A percentile compares a stretch with the other conserved stretches of the same genome.
phyloP scores from a whole-genome alignment of 2,797 vertebrate genomes.

The Peromyscus melanophrys region DNA sequence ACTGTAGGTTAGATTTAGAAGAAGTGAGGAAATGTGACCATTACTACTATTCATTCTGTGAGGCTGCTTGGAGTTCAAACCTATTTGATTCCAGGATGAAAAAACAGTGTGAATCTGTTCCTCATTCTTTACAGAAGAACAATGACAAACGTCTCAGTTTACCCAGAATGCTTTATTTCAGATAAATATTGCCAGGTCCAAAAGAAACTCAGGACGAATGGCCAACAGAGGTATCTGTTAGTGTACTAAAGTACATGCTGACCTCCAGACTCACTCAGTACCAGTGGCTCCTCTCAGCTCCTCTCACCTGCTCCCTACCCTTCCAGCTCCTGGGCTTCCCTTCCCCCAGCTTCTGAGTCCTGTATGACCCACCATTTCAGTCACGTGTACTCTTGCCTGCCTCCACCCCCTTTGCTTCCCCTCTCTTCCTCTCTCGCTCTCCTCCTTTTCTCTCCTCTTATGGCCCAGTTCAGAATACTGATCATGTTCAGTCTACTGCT shows the following conservation, averaged over 20 bases:
- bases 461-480: background rate
- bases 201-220: background rate
- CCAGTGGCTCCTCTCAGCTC: background rate
- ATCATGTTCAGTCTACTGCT: background rate
- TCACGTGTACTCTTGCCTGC: background rate
- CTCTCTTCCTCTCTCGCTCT: background rate
- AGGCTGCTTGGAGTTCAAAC: slow-evolving; percentile 43
- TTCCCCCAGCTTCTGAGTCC: background rate
- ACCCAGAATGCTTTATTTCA: slow-evolving; percentile 4
- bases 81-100: background rate
- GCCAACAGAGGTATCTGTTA: too few relatives aligned
- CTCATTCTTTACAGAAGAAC: background rate
- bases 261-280: background rate
- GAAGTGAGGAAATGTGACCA: background rate
- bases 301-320: background rate
- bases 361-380: background rate
- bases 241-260: background rate
- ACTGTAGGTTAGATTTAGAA: slow-evolving; percentile 3
- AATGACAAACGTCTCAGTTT: slow-evolving; percentile 31
- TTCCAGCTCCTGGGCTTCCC: too few relatives aligned
- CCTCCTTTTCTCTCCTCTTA: too few relatives aligned
- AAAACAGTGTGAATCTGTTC: background rate
- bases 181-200: background rate
- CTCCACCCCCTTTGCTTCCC: too few relatives aligned
- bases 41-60: background rate